Percentiles rank a stretch among this genome's conserved stretches.
Evolutionary conservation across 1,140 invertebrate species (phyloP).

Genomic region (Harpegnathos saltator): DNA sequence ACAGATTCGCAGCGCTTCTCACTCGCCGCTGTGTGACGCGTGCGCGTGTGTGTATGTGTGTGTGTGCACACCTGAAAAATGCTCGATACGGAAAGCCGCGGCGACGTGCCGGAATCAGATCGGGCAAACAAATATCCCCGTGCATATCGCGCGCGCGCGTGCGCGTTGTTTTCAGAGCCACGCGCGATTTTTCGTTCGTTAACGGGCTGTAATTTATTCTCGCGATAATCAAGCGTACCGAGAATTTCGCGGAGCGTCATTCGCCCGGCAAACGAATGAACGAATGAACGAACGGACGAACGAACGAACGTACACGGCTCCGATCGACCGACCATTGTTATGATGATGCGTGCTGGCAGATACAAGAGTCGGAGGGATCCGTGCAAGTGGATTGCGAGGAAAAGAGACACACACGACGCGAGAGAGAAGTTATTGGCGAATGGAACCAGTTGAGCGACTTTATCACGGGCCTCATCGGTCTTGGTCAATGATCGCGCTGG

Average conservation of each 20-base stretch:
- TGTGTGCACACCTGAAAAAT: constrained; percentile 24
- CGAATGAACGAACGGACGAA: too few species aligned
- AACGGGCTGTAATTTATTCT: constrained; percentile 35
- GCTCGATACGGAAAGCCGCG: neutral
- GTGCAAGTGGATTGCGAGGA: constrained; percentile 25
- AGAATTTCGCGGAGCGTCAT: constrained; percentile 28
- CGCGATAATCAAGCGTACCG: constrained; percentile 48
- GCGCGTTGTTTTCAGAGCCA: constrained; percentile 35
- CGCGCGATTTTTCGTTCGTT: constrained; percentile 48
- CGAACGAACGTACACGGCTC: neutral
- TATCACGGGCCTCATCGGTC: constrained; percentile 63
- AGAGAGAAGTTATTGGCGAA: constrained; percentile 51
- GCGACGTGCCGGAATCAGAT: neutral
- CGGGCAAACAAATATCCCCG: constrained; percentile 14
- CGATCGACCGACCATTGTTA: constrained; percentile 36
- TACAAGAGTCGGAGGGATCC: constrained; percentile 39
- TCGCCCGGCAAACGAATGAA: neutral
- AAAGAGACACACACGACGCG: constrained; percentile 30
- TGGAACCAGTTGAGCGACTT: constrained; percentile 68
- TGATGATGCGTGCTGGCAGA: constrained; percentile 33
- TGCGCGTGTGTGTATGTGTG: neutral
- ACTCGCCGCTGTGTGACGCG: neutral
- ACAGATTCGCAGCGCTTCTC: neutral
- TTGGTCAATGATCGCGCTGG: constrained; percentile 53
- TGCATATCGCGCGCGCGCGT: neutral